These are phyloP conservation scores for Hirundo rustica DNA, from an alignment of 2,797 vertebrate species.

Conservation along the genomic window DNA sequence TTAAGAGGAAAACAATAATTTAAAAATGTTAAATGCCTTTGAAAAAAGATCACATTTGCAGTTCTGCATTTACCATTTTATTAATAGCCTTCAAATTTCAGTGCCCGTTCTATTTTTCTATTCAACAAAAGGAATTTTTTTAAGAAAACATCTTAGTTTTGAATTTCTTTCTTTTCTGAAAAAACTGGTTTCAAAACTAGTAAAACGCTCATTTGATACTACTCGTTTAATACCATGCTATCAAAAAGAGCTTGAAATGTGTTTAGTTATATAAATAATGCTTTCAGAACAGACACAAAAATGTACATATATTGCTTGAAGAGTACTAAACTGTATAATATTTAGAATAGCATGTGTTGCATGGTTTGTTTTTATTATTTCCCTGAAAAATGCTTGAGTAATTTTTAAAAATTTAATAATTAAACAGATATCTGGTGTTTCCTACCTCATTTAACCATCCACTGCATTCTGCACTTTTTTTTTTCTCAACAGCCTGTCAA, in stretches of 20 bases:
- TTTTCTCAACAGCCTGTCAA: slow-evolving; percentile 28
- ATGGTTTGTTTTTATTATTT: not conserved
- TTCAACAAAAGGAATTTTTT: not conserved
- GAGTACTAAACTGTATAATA: not conserved
- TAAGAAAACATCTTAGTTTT: fast-evolving
- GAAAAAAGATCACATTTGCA: not conserved
- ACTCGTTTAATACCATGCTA: not conserved
- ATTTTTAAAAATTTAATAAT: slow-evolving; percentile 2
- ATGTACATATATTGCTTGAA: not conserved
- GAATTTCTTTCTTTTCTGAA: not conserved
- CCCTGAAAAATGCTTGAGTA: not conserved
- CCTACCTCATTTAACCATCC: not conserved
- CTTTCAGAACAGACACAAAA: not conserved
- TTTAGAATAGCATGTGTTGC: not conserved
- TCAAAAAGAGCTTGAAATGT: not conserved
- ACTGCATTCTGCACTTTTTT: not conserved
- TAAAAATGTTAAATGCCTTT: not conserved
- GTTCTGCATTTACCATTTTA: not conserved
- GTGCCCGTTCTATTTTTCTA: not conserved
- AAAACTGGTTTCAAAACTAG: not conserved
- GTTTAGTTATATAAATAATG: not conserved
- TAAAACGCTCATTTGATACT: not conserved
- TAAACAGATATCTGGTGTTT: not conserved
- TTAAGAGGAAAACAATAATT: not conserved
- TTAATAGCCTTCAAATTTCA: not conserved